Evolutionary conservation across 2,888 invertebrate genomes (phyloP), one percentile per base, ranked within the genome.

Genomic region (Trachelus stipa): DNA sequence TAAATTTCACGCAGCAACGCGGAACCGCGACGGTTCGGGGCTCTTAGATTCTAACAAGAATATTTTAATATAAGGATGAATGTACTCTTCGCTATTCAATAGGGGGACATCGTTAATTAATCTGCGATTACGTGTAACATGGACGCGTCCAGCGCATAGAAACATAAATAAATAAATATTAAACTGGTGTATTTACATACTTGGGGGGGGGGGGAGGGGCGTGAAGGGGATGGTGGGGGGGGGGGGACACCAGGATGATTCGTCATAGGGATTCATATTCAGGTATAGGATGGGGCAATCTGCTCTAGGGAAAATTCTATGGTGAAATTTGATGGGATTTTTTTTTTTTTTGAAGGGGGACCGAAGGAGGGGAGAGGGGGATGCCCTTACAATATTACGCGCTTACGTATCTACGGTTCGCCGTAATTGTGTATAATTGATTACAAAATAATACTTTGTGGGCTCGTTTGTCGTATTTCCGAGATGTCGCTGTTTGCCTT

Each of bases 71-170:
- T 82, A 87, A 87, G 83, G 85, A 82, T 86, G 83, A 85, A 82
- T 86, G 85, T 87, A 85, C 80, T 87, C 85, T 85, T 73, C 77
- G 75, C 68, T 86, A 84, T 85, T 56, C 81, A 83, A 86, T 85
- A 83, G 76, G 81, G 81, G 82, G 81, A 79, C 77, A 77, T 87
- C 83, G 81, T 80, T 87, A 83, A 82, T 85, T 83, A 86, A 84
- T 85, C 84, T 86, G 85, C 87, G 85, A 87, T 81, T 77, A 81
- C 76, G 81, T 80, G 87, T 86, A 88, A 87, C 85, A 86, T 87
- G 84, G 83, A 88, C 87, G 89, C 90, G 90, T 89, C 90, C 90
- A 90, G 90, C 90, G 90, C 90, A 88, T 88, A 85, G 86, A 88
- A 88, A 89, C 87, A 88, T 88, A 88, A 90, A 88, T 89, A 90